Base-by-base conservation (phyloP, 1,140 invertebrate species). In the Pantala flavescens region DNA sequence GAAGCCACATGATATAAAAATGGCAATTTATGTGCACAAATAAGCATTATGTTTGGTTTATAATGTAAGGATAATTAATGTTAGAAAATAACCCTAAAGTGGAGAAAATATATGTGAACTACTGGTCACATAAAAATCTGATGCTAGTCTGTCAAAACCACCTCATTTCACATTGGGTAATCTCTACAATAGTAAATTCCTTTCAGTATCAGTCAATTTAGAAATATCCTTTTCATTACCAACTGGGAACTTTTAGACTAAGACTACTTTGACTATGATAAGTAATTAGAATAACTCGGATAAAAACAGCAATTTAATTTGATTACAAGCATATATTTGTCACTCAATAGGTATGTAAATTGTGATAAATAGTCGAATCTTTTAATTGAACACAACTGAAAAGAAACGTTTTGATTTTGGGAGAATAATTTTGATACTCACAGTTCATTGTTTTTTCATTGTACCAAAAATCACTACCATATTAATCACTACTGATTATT, bases 1-100 rank as follows among this genome's bases (percentile, higher is more conserved):
- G 49, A 12, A 63, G 49, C 49, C 49, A 63, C 14, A 19, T 7
- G 49, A 63, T 63, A 21, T 63, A 63, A 63, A 49, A 63, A 63
- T 19, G n/a, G 49, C 49, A 16, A 63, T 63, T 63, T 7, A 63
- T 63, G 49, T 63, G 49, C 49, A 63, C 49, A 63, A 63, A 19
- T 63, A 63, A 63, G 49, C n/a, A 63, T 63, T 63, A 63, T 63
- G n/a, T 63, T 63, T 63, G 49, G 49, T 63, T 63, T 63, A 16
- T 19, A 63, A 21, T 63, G 14, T 16, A 19, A 19, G 49, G n/a
- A 63, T 63, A 16, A 19, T 63, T 63, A 63, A 63, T 63, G 49
- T 21, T 63, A 63, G 49, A 19, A 63, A 63, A 5, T 63, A 16
- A 63, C 12, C 3, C n/a, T 16, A 63, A 21, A 63, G 5, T 63